These are phyloP conservation scores for Eumaeus atala DNA, from an alignment of 1,140 invertebrate species.

Conservation along the genomic window DNA sequence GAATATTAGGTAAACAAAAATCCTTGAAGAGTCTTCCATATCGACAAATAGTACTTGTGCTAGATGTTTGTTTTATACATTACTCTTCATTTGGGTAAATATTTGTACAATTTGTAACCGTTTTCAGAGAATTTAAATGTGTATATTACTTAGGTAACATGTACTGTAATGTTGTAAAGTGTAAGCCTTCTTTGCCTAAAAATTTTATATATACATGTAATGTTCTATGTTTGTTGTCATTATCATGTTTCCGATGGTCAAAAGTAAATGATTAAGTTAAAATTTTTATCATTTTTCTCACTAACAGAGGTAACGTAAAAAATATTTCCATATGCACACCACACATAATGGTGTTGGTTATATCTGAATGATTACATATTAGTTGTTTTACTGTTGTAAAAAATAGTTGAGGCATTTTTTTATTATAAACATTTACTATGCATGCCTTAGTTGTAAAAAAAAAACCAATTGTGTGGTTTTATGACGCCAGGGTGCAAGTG, in stretches of 20 bases:
- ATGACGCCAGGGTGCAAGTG: neutral
- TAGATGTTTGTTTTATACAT: conserved; percentile 55
- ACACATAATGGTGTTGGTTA: too few relatives aligned
- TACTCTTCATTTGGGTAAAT: conserved; percentile 56
- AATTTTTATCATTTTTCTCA: conserved; percentile 13
- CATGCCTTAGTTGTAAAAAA: conserved; percentile 11
- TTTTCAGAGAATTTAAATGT: conserved; percentile 23
- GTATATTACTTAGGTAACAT: conserved; percentile 1
- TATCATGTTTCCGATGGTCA: neutral
- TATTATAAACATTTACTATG: conserved; percentile 5
- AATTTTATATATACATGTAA: conserved; percentile 7
- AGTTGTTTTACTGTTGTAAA: too few relatives aligned
- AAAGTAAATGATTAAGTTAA: too few relatives aligned
- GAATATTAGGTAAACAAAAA: conserved; percentile 61
- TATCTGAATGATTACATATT: too few relatives aligned
- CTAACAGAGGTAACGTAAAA: too few relatives aligned
- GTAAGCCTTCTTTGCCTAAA: conserved; percentile 10
- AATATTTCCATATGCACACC: too few relatives aligned
- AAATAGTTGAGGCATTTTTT: neutral
- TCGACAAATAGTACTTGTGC: conserved; percentile 68
- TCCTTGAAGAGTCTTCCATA: conserved; percentile 69
- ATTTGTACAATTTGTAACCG: conserved; percentile 37
- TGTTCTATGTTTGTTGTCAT: conserved; percentile 6
- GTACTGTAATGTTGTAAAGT: neutral
- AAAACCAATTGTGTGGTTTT: conserved; percentile 13